These are phyloP conservation scores for Platyura marginata DNA, from an alignment of 1,140 invertebrate genomes.

Conservation along the genomic window DNA sequence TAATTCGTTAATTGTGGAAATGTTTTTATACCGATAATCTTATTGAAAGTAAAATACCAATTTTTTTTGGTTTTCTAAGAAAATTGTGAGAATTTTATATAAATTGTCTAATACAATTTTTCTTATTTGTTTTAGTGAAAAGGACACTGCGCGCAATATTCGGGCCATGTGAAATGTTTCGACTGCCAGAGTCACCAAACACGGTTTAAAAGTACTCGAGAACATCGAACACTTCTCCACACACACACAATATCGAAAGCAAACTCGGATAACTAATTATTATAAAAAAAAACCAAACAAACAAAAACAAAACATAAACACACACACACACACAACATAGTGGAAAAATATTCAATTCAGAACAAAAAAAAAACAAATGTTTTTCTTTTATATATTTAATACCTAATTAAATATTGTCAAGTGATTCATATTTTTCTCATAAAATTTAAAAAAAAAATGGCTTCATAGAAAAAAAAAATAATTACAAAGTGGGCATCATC, in stretches of 20 bases:
- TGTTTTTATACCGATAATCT: too few species aligned
- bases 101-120: not conserved
- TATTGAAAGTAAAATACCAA: too few species aligned
- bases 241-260: not conserved
- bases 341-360: not conserved
- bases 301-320: too few species aligned
- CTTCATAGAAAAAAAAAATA: not conserved
- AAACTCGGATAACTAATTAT: not conserved
- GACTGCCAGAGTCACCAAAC: conserved; percentile 26
- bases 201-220: conserved; percentile 14
- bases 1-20: too few species aligned
- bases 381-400: not conserved
- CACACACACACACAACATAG: conserved; percentile 1
- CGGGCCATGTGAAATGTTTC: conserved; percentile 25
- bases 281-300: conserved; percentile 10
- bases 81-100: too few species aligned
- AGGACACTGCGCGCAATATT: conserved; percentile 22
- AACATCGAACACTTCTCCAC: conserved; percentile 13
- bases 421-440: not conserved
- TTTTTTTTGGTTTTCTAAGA: too few species aligned
- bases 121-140: conserved; percentile 13
- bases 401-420: conserved; percentile 1
- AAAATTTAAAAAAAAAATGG: not conserved
- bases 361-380: not conserved
- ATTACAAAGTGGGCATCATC: not conserved